Evolutionary conservation across 1,140 invertebrate genomes (phyloP).

Genomic region (Homarus americanus): DNA sequence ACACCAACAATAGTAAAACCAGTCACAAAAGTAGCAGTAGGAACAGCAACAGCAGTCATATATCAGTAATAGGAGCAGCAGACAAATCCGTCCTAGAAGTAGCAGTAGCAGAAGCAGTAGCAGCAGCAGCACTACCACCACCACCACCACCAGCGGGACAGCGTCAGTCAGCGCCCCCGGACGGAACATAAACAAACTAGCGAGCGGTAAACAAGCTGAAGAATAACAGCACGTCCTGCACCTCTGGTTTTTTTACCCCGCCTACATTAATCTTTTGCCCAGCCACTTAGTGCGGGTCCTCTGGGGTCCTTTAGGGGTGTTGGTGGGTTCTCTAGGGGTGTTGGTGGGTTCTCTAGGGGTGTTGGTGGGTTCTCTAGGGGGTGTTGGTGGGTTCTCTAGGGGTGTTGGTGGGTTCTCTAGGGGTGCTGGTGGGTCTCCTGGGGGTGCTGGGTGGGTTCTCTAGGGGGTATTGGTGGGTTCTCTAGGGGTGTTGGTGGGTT

Average conservation of each 20-base stretch:
- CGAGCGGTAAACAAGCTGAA: conserved; percentile 53
- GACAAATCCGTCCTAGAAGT: neutral
- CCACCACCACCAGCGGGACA: conserved; percentile 26
- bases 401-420: neutral
- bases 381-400: neutral
- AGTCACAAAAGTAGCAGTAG: neutral
- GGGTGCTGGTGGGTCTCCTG: neutral
- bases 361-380: no score
- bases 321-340: no score
- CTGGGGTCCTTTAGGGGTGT: no score
- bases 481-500: no score
- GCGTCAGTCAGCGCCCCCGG: conserved; percentile 48
- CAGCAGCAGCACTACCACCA: neutral
- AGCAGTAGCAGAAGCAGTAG: conserved; percentile 10
- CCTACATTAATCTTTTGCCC: conserved; percentile 58
- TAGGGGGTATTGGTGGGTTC: no score
- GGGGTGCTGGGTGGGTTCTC: neutral
- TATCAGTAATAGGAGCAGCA: conserved; percentile 6
- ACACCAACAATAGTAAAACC: neutral
- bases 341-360: no score
- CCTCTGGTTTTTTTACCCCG: conserved; percentile 21
- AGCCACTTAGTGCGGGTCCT: conserved; percentile 55
- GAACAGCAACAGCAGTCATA: neutral
- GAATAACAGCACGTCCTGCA: conserved; percentile 57
- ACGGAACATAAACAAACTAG: conserved; percentile 61